Evolutionary conservation across 2,888 invertebrate species (phyloP), one percentile per base, ranked within the genome.

Genomic region (Folsomia manolachei): DNA sequence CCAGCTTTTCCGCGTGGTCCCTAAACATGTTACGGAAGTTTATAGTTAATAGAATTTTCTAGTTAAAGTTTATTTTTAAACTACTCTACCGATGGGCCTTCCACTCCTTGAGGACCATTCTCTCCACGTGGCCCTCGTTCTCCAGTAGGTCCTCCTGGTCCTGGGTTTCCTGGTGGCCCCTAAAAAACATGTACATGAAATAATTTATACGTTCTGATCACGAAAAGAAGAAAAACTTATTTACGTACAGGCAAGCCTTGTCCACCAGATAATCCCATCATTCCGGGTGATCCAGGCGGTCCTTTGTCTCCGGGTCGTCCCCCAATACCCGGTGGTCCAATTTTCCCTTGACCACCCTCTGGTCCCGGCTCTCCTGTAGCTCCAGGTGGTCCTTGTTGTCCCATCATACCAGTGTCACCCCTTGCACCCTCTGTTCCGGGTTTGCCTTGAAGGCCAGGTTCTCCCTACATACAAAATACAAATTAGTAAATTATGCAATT

Each of bases 1-100:
- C 93, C 94, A 67, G 89, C 86, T 83, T 91, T 91, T 52, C 95
- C 95, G 76, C 91, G 84, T 63, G 88, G 87, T 9, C 95, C 95
- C 83, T 85, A 62, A n/a, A n/a, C n/a, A n/a, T n/a, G n/a, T n/a
- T n/a, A n/a, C n/a, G n/a, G n/a, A n/a, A n/a, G n/a, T 25, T 72
- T 23, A 65, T 51, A 19, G 23, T 19, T 61, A 19, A 51, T 24
- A 24, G 24, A 63, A 9, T 18, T 11, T 14, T 21, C 19, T 9
- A 26, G 11, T 63, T 11, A 21, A 23, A 7, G 21, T 51, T 19
- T n/a, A n/a, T n/a, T n/a, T n/a, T n/a, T n/a, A n/a, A n/a, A n/a
- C n/a, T n/a, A n/a, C n/a, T n/a, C n/a, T 82, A 84, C 84, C 80
- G 88, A 87, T 14, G 88, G 89, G 0, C 94, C 94, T 81, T 92